Base-by-base conservation (phyloP, 1,140 invertebrate species). In the Pemphigus obesinymphae region DNA sequence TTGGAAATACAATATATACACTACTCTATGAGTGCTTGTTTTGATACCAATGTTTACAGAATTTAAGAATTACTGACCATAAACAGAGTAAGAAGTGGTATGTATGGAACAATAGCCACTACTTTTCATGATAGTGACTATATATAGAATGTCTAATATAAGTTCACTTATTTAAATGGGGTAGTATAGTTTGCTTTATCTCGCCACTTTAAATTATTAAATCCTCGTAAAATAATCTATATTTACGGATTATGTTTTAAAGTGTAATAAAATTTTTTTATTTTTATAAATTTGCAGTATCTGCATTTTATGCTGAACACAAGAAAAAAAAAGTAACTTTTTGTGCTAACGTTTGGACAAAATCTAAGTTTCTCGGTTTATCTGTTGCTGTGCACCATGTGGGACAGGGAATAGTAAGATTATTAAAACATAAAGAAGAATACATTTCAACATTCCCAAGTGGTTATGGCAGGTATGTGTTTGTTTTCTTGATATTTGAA, bases 261-360 rank as follows among this genome's bases (percentile, higher is more conserved):
- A 40, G n/a, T 3, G 34, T 68, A 40, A n/a, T n/a, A n/a, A n/a
- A n/a, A n/a, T n/a, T n/a, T n/a, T n/a, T 45, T 45, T 72, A 72
- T 29, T 72, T 72, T 26, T 5, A 8, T 45, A 31, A 1, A 80
- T 45, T 40, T 78, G 76, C 85, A 95, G 94, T 98, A 84, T 97
- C 96, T 85, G 97, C 96, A 20, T 99, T 99, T 89, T 99, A 99
- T 90, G 96, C 96, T 73, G 97, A 99, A 88, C 95, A 97, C 88
- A 92, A 92, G 83, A 91, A 92, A 82, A 97, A 96, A 87, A 91
- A 93, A 83, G 96, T 98, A 73, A 93, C 92, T 86, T 96, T 98
- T 87, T 93, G 94, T 85, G 96, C 96, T 8, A 96, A 96, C 85
- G 96, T 99, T 66, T 99, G 96, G 93, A 99, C 97, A 23, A 99